phyloP scores from a whole-genome alignment of 2,113 vertebrate species.

The Daubentonia madagascariensis region DNA sequence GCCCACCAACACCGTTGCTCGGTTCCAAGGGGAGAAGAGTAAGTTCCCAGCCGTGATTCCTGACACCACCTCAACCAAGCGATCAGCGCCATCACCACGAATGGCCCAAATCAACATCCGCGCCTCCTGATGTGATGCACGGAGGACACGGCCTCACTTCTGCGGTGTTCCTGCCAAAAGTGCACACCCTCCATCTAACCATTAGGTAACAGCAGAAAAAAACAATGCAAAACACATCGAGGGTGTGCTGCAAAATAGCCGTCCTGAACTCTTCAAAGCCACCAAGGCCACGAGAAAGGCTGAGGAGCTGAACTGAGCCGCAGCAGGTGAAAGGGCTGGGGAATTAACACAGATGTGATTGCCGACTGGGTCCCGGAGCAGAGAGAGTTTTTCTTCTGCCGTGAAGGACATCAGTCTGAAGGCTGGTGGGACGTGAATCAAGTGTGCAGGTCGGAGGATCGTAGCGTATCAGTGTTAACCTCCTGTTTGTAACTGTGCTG shows the following conservation, averaged over 20 bases:
- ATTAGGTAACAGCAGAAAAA: not conserved
- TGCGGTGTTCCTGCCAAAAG: accelerated
- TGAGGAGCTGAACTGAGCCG: too few species aligned
- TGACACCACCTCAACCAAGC: not conserved
- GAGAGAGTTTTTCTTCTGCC: accelerated
- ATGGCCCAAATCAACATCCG: not conserved
- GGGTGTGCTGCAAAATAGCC: not conserved
- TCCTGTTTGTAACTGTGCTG: accelerated
- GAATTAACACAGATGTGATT: accelerated
- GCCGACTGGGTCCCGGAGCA: too few species aligned
- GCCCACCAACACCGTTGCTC: not conserved
- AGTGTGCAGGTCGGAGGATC: accelerated
- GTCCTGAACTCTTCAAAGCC: not conserved
- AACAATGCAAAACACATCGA: not conserved
- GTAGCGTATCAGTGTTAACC: accelerated
- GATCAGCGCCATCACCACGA: not conserved
- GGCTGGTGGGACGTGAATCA: accelerated
- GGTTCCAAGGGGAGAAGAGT: not conserved
- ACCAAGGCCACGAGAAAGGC: not conserved
- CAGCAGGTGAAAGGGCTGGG: accelerated
- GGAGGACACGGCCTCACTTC: not conserved
- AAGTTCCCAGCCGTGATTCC: not conserved
- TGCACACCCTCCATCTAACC: not conserved
- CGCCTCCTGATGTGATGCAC: accelerated
- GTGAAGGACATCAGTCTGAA: not conserved